Conservation (phyloP, 2,113 vertebrate species). For the Crocuta crocuta region DNA sequence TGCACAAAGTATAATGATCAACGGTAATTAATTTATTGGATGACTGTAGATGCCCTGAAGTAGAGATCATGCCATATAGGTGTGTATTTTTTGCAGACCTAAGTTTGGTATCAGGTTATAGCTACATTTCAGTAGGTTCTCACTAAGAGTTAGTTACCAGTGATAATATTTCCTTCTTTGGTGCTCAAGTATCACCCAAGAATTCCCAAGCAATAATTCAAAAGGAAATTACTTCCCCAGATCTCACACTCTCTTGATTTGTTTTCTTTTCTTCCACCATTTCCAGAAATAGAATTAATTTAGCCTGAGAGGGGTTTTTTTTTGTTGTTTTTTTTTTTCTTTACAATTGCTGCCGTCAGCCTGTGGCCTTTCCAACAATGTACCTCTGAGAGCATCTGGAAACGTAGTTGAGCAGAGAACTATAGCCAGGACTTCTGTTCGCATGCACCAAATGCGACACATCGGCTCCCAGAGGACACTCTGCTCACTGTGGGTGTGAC, state of each 20-base stretch:
- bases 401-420: slow-evolving; percentile 6
- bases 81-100: neutral
- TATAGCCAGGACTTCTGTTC: slow-evolving; percentile 55
- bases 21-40: neutral
- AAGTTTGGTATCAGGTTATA: neutral
- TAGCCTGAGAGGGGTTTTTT: neutral
- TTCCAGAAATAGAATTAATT: slow-evolving; percentile 65
- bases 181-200: neutral
- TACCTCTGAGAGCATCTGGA: neutral
- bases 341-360: neutral
- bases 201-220: slow-evolving; percentile 48
- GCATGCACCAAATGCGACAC: neutral
- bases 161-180: neutral
- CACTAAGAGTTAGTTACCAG: neutral
- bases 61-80: neutral
- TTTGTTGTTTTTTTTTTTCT: neutral
- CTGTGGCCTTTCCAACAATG: neutral
- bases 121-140: neutral
- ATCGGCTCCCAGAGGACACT: neutral
- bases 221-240: slow-evolving; percentile 35
- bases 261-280: neutral
- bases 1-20: neutral
- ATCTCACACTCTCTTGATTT: neutral
- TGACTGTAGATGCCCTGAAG: neutral
- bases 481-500: neutral